Percentiles rank a stretch among this genome's conserved stretches.
Conservation (phyloP, 2,113 vertebrate species). For the Sylvilagus bachmani region DNA sequence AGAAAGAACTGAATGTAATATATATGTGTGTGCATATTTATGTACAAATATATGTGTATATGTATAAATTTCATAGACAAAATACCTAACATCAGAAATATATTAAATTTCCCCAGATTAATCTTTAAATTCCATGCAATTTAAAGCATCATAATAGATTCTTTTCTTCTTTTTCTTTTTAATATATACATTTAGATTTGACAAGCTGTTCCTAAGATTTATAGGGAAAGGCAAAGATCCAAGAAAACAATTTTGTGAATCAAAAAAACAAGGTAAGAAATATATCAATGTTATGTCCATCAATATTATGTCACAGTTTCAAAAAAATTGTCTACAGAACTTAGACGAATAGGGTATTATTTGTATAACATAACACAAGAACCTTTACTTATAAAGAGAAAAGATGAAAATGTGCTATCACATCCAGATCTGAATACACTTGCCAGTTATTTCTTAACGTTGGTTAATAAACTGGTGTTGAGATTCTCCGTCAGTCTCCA, state of each 20-base stretch:
- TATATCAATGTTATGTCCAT: not conserved
- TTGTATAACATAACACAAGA: not conserved
- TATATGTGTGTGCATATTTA: not conserved
- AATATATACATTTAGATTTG: not conserved
- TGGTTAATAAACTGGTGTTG: not conserved
- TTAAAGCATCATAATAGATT: not conserved
- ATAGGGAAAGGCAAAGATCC: not conserved
- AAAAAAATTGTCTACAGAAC: not conserved
- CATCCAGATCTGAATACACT: not conserved
- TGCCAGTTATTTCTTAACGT: not conserved
- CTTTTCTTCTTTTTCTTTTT: not conserved
- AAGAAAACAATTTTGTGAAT: slow-evolving; percentile 9
- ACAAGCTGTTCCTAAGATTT: not conserved
- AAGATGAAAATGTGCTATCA: not conserved
- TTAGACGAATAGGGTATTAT: not conserved
- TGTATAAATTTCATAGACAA: not conserved
- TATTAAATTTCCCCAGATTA: not conserved
- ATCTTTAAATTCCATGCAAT: not conserved
- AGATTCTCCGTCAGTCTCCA: not conserved
- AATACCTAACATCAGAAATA: not conserved
- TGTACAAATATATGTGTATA: not conserved
- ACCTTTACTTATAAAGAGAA: not conserved
- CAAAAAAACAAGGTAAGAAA: not conserved
- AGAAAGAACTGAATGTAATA: not conserved
- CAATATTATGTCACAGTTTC: not conserved